A percentile compares a stretch with the other conserved stretches of the same genome.
phyloP scores from a whole-genome alignment of 2,113 vertebrate genomes.

The Daubentonia madagascariensis region DNA sequence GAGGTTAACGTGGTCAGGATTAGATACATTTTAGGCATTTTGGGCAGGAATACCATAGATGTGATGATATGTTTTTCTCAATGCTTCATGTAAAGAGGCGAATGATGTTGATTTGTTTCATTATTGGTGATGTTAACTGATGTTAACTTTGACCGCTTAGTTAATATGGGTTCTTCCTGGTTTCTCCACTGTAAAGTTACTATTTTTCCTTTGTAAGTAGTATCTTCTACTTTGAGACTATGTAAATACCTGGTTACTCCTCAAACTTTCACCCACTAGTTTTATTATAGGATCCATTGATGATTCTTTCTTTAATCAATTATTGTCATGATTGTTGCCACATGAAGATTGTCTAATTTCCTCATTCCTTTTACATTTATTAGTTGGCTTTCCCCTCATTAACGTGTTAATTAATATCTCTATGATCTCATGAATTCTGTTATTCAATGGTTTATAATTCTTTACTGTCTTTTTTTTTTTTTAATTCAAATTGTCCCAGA shows the following conservation, averaged over 20 bases:
- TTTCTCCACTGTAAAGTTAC: neutral
- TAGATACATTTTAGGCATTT: neutral
- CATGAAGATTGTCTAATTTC: neutral
- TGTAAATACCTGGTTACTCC: neutral
- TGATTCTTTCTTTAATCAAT: neutral
- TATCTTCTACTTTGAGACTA: neutral
- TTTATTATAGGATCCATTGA: neutral
- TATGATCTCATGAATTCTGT: neutral
- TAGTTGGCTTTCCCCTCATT: neutral
- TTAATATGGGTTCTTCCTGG: neutral
- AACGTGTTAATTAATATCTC: neutral
- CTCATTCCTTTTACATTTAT: neutral
- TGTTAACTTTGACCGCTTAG: neutral
- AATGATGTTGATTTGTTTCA: neutral
- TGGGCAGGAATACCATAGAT: neutral
- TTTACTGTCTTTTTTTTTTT: neutral
- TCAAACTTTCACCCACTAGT: neutral
- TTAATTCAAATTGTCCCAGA: neutral
- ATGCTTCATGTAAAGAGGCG: neutral
- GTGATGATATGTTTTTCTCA: neutral
- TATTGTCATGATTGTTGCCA: neutral
- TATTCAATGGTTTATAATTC: neutral
- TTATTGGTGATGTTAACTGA: neutral
- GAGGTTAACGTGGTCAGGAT: neutral
- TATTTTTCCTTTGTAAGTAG: neutral